Percentiles rank a stretch among this genome's conserved stretches.
Evolutionary conservation across 2,113 vertebrate species (phyloP).

Genomic region (Hemiprocne comata): DNA sequence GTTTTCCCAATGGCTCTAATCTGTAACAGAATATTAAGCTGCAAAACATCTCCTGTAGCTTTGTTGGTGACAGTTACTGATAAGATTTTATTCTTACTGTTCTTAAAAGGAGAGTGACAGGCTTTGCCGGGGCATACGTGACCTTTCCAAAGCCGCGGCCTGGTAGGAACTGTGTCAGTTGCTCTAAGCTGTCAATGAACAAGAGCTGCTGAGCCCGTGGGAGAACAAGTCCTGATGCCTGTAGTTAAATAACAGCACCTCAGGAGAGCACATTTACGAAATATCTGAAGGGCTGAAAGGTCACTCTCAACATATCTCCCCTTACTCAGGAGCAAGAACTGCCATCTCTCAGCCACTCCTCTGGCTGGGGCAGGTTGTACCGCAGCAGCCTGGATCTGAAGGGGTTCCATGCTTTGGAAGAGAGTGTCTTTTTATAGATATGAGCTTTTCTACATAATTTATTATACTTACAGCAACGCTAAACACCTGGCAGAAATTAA

Average conservation of each 20-base stretch:
- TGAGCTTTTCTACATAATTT: not conserved
- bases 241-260: constrained; percentile 49
- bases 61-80: constrained; percentile 30
- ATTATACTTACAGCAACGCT: not conserved
- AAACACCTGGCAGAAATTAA: not conserved
- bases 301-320: not conserved
- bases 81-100: constrained; percentile 48
- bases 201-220: constrained; percentile 27
- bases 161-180: not conserved
- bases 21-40: constrained; percentile 37
- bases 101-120: constrained; percentile 34
- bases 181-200: constrained; percentile 10
- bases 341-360: not conserved
- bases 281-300: constrained; percentile 52
- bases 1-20: not conserved
- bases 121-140: not conserved
- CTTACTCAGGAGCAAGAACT: not conserved
- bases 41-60: constrained; percentile 18
- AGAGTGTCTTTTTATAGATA: not conserved
- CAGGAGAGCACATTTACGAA: constrained; percentile 31
- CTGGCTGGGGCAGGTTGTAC: not conserved
- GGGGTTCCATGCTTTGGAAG: not conserved
- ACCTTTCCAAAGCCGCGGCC: constrained; percentile 9
- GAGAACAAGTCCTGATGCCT: constrained; percentile 23
- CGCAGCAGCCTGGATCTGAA: rapidly evolving